Evolutionary conservation across 2,888 invertebrate genomes (phyloP).

Genomic region (Philonicus albiceps): DNA sequence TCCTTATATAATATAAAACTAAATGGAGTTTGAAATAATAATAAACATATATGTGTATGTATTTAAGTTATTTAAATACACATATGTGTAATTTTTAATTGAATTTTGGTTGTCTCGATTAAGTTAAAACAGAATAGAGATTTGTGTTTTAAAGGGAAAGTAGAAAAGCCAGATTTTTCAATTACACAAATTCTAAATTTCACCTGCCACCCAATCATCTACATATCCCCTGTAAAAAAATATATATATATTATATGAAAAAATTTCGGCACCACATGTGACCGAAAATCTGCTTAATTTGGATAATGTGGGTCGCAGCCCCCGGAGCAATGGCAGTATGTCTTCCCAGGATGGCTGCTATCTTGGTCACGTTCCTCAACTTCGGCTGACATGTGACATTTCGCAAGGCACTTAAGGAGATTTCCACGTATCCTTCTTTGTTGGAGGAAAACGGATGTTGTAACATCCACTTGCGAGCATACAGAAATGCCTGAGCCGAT

Average conservation of each 20-base stretch:
- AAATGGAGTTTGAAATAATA: too few relatives aligned
- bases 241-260: neutral
- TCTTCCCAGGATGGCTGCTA: neutral
- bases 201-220: neutral
- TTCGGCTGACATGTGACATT: slow-evolving; percentile 30
- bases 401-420: slow-evolving; percentile 21
- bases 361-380: slow-evolving; percentile 32
- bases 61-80: too few relatives aligned
- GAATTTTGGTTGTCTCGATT: too few relatives aligned
- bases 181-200: neutral
- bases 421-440: slow-evolving; percentile 17
- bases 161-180: neutral
- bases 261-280: neutral
- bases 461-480: neutral
- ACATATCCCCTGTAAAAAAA: neutral
- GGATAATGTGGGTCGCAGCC: neutral
- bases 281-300: slow-evolving; percentile 22
- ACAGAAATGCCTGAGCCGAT: neutral
- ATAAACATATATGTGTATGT: too few relatives aligned
- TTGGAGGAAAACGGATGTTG: slow-evolving; percentile 12
- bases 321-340: neutral
- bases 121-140: neutral
- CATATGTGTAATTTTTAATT: too few relatives aligned
- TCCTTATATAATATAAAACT: too few relatives aligned
- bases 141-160: neutral